Conservation (phyloP, 2,888 invertebrate genomes). For the Tubulanus polymorphus region DNA sequence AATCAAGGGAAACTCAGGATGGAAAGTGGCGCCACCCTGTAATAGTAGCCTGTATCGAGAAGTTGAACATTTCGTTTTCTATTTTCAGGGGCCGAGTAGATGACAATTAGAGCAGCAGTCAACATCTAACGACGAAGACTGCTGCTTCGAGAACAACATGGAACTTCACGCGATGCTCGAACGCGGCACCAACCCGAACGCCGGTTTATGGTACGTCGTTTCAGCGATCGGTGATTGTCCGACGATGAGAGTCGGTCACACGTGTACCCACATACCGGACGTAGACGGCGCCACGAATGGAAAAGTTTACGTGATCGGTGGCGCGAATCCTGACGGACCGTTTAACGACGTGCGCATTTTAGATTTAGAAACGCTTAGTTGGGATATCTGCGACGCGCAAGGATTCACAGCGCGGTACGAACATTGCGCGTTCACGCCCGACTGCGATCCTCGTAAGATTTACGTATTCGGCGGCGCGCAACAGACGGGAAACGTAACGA, state of each 20-base stretch:
- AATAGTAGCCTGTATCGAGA: too few species aligned
- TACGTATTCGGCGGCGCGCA: slow-evolving; percentile 51
- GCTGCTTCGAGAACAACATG: too few species aligned
- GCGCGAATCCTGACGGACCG: slow-evolving; percentile 50
- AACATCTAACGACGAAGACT: too few species aligned
- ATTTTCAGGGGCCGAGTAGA: too few species aligned
- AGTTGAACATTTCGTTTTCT: too few species aligned
- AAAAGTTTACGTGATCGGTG: slow-evolving; percentile 49
- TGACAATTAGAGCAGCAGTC: too few species aligned
- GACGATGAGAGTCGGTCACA: slow-evolving; percentile 49
- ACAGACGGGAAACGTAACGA: slow-evolving; percentile 45
- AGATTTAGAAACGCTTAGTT: slow-evolving; percentile 42
- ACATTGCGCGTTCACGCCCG: slow-evolving; percentile 42
- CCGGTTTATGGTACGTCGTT: slow-evolving; percentile 48
- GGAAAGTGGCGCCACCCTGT: too few species aligned
- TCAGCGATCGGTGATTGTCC: slow-evolving; percentile 47
- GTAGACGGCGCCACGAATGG: slow-evolving; percentile 29
- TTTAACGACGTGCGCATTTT: slow-evolving; percentile 47
- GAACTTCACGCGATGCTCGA: slow-evolving; percentile 49
- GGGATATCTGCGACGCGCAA: slow-evolving; percentile 42
- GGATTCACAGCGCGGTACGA: slow-evolving; percentile 49
- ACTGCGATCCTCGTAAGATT: slow-evolving; percentile 32
- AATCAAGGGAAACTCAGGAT: too few species aligned
- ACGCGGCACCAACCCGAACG: slow-evolving; percentile 32
- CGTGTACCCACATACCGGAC: slow-evolving; percentile 36